phyloP scores from a whole-genome alignment of 2,797 vertebrate genomes.

The Adrianichthys oophorus region DNA sequence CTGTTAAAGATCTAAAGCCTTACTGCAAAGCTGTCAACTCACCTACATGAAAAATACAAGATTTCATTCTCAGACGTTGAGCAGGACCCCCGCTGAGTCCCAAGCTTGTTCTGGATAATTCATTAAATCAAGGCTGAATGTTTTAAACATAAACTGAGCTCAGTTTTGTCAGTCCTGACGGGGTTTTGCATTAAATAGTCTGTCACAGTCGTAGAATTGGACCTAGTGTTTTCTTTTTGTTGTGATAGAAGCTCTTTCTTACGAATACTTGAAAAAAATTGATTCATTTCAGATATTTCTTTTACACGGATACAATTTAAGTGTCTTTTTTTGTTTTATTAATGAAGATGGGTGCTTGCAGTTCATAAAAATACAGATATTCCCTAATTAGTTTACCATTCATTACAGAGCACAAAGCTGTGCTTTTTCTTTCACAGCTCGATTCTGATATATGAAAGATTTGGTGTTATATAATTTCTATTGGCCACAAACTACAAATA shows the following conservation, averaged over 20 bases:
- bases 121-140: conserved; percentile 32
- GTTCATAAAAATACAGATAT: no score
- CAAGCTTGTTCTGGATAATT: conserved; percentile 17
- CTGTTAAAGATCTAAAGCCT: conserved; percentile 4
- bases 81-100: conserved; percentile 38
- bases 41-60: background rate
- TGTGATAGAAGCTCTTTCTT: conserved; percentile 6
- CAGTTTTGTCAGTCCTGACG: conserved; percentile 40
- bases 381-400: no score
- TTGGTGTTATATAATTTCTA: no score
- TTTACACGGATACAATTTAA: no score
- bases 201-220: background rate
- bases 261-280: background rate
- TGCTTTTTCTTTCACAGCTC: no score
- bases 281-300: no score
- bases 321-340: no score
- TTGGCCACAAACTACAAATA: no score
- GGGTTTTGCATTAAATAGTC: conserved; percentile 11
- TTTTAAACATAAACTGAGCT: conserved; percentile 30
- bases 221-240: background rate
- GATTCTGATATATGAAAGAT: no score
- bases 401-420: no score
- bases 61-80: conserved; percentile 21
- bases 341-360: no score
- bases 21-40: conserved; percentile 6